Percentiles rank a stretch among this genome's conserved stretches.
Evolutionary conservation across 2,888 invertebrate species (phyloP).

Genomic region (Lomographa bimaculata): DNA sequence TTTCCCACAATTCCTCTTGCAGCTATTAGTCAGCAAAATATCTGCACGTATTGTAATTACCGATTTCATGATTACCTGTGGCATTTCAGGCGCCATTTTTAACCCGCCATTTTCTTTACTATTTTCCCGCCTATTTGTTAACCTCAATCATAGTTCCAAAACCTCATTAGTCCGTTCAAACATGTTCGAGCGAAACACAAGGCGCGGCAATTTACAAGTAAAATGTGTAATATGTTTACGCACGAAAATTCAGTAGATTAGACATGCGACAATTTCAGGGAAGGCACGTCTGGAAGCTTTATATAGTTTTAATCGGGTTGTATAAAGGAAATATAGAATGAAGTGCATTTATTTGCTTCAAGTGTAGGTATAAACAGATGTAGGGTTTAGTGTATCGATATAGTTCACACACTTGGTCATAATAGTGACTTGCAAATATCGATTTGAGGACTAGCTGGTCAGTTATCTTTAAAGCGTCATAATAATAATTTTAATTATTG

Average conservation of each 20-base stretch:
- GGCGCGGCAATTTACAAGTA: conserved; percentile 26
- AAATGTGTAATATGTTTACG: conserved; percentile 17
- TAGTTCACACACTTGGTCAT: too few relatives aligned
- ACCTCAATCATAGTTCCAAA: conserved; percentile 7
- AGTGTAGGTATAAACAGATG: too few relatives aligned
- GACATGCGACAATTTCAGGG: conserved; percentile 9
- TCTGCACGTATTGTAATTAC: conserved; percentile 13
- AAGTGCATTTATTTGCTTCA: too few relatives aligned
- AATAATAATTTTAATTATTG: too few relatives aligned
- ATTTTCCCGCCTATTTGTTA: conserved; percentile 1
- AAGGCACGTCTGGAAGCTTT: conserved; percentile 10
- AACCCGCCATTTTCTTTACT: too few relatives aligned
- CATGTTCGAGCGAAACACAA: conserved; percentile 5
- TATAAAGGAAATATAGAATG: not conserved
- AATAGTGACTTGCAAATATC: too few relatives aligned
- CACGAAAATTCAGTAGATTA: conserved; percentile 8
- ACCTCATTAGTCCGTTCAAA: conserved; percentile 17
- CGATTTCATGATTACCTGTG: conserved; percentile 5
- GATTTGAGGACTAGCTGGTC: too few relatives aligned
- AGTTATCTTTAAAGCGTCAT: too few relatives aligned
- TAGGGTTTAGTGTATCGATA: too few relatives aligned
- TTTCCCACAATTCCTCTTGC: too few relatives aligned
- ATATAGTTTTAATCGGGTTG: conserved; percentile 2
- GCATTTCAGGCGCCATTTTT: too few relatives aligned
- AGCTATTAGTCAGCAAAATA: conserved; percentile 12